Conservation (phyloP, 2,113 vertebrate species). For the Peucedramus taeniatus region DNA sequence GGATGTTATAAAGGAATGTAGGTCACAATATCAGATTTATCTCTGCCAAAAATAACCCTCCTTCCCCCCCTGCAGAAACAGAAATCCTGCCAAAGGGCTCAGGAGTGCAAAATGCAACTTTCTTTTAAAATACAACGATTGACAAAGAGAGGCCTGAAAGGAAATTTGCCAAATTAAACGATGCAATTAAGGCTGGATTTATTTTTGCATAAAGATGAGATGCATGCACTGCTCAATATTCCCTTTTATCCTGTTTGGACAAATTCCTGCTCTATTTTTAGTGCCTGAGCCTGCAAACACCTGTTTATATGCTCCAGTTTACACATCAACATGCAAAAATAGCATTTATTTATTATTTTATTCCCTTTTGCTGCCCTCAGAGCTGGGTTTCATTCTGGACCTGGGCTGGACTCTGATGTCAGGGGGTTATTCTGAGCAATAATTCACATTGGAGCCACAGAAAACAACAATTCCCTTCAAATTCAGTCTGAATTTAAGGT, state of each 20-base stretch:
- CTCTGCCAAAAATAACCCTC: constrained; percentile 1
- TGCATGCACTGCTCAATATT: background rate
- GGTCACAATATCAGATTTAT: background rate
- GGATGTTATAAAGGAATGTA: background rate
- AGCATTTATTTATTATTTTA: background rate
- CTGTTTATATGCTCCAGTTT: background rate
- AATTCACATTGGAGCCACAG: accelerated
- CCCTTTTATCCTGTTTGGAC: background rate
- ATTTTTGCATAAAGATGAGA: background rate
- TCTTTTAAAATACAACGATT: accelerated
- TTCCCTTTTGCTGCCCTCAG: background rate
- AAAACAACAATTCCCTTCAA: background rate
- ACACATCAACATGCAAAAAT: background rate
- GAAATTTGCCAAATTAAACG: background rate
- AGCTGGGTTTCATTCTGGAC: background rate
- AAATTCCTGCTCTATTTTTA: background rate
- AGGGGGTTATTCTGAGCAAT: accelerated
- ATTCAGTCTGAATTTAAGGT: accelerated
- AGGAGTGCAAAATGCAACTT: background rate
- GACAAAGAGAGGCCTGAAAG: background rate
- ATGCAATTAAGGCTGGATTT: background rate
- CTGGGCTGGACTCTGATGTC: background rate
- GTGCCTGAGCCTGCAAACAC: background rate
- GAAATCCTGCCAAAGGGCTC: background rate
- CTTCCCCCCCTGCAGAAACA: background rate